Evolutionary conservation across 2,113 vertebrate species (phyloP), one percentile per base, ranked within the genome.

Genomic region (Etheostoma spectabile): DNA sequence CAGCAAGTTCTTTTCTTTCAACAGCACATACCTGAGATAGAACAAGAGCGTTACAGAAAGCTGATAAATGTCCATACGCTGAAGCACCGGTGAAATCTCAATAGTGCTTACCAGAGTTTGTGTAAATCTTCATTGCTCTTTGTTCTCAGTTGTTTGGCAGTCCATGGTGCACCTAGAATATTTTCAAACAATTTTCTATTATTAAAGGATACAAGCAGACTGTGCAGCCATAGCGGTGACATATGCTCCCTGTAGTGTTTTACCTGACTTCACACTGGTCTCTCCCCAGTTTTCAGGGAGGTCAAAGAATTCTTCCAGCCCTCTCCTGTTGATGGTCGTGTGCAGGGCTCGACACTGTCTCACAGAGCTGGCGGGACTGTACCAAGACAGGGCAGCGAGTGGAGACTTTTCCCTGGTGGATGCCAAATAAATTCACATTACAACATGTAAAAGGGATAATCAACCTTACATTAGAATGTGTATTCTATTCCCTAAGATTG

Each of bases 1-100:
- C 69, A 99, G 94, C 97, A 99, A 97, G 90, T 99, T 99, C 90
- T 95, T 97, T 85, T 99, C 98, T 88, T 99, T 99, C 80, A 99
- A 88, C 24, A 99, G 95, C 27, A 99, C 95, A 90, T 99, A 99
- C 98, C 98, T 99, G 61, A 49, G 66, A 55, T 18, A 92, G 14
- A 75, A 86, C 0, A 4, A 55, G 67, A 38, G 10, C 0, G 14
- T 82, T 19, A 84, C 15, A 48, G 6, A n/a, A 24, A n/a, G 8
- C 35, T 19, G 16, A 74, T 3, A 6, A 21, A 42, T 21, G 7
- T 38, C 72, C 16, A 6, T 14, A 42, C 27, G 33, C 21, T 4
- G 16, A 52, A 2, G n/a, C 7, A 60, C 8, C 22, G 7, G 18
- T 3, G n/a, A 16, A 1, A 60, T 53, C 11, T 33, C 0, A 21